These are phyloP conservation scores for Petrocephalus microphthalmus DNA, from an alignment of 2,113 vertebrate species.

Conservation along the genomic window DNA sequence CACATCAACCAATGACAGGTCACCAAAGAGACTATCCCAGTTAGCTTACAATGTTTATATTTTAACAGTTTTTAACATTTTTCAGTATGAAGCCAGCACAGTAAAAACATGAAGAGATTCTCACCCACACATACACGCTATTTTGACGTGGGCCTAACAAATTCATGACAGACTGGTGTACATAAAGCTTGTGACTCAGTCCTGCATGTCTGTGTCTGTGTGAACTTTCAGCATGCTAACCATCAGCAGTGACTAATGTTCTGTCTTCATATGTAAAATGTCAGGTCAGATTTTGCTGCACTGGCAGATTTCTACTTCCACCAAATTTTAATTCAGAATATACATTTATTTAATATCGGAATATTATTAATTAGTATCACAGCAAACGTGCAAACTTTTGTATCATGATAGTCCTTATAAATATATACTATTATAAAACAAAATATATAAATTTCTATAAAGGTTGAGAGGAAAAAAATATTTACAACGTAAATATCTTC, in stretches of 20 bases:
- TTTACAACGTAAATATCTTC: background rate
- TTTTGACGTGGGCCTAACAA: background rate
- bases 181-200: background rate
- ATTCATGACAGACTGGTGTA: background rate
- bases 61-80: background rate
- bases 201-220: background rate
- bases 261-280: background rate
- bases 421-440: constrained; percentile 1
- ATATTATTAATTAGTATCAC: background rate
- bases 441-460: background rate
- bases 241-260: background rate
- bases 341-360: background rate
- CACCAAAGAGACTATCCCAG: background rate
- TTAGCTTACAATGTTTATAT: constrained; percentile 3
- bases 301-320: background rate
- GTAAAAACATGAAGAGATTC: background rate
- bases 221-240: background rate
- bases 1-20: background rate
- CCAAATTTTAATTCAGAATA: background rate
- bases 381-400: background rate
- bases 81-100: background rate
- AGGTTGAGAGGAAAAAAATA: background rate
- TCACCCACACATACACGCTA: background rate
- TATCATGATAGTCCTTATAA: background rate
- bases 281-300: background rate